Conservation (phyloP, 2,113 vertebrate species). For the Rhegmatorhina hoffmannsi region DNA sequence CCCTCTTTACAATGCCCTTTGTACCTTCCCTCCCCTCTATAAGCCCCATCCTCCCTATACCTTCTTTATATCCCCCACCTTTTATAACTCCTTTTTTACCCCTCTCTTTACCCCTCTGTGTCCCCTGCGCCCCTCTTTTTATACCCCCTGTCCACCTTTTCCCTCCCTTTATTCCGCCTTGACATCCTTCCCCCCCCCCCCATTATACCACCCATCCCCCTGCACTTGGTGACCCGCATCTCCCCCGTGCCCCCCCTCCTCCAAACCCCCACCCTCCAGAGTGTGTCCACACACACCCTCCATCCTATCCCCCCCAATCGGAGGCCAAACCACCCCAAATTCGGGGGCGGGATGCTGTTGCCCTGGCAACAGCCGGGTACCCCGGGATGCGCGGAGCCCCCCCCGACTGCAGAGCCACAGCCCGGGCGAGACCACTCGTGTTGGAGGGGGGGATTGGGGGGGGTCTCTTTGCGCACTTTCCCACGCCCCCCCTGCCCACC, state of each 20-base stretch:
- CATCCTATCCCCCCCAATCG: neutral
- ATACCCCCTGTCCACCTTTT: neutral
- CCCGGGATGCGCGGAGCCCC: constrained; percentile 18
- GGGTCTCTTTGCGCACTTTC: neutral
- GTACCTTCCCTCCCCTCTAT: rapidly evolving
- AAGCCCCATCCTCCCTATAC: rapidly evolving
- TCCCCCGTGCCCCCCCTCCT: too few species aligned
- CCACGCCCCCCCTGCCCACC: too few species aligned
- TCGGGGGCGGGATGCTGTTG: neutral
- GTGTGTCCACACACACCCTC: neutral
- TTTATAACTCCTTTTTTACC: neutral
- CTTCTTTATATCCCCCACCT: neutral
- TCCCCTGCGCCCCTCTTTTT: neutral
- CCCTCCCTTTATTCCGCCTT: neutral
- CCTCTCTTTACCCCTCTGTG: neutral
- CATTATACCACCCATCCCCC: neutral
- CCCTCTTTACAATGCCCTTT: neutral
- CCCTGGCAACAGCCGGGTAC: constrained; percentile 30
- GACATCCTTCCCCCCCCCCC: neutral
- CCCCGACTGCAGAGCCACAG: constrained; percentile 25
- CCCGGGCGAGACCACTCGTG: neutral
- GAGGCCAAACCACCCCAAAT: neutral
- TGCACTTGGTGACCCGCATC: neutral
- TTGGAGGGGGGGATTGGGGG: neutral
- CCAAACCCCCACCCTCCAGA: neutral